Base-by-base conservation (phyloP, 2,888 invertebrate species). In the Amblyteles armatorius region DNA sequence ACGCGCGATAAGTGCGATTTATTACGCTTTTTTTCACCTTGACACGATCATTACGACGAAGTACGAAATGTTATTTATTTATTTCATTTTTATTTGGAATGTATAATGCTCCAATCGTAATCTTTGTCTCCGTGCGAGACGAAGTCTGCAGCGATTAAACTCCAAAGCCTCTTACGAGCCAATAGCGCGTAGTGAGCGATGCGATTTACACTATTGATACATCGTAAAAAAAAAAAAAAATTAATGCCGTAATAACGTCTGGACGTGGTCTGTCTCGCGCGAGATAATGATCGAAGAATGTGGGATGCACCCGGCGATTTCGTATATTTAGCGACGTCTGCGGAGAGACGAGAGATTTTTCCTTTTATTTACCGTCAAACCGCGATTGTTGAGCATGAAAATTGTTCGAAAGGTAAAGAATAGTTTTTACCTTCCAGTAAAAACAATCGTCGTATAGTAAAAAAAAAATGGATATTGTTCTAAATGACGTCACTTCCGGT, bases 211-310 rank as follows among this genome's bases (percentile, higher is more conserved):
- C 57, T 57, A 57, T 57, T 57, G 57, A 57, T 57, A 57, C 57
- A 57, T 57, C 26, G 57, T 57, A 13, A 44, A 44, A 44, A 44
- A 44, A n/a, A n/a, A n/a, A n/a, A 13, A 44, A 11, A 9, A 44
- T 13, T 44, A 44, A 57, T 57, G 26, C 19, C 19, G 19, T 57
- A 57, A 22, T 22, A 57, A 6, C 57, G 57, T 13, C 26, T 57
- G 57, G 57, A 26, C 13, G 57, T 26, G 26, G 19, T 52, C 16
- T 26, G 19, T 57, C 26, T 57, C 26, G 57, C 13, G 19, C 26
- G 3, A 57, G 57, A 26, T 57, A 57, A 57, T 22, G 4, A 57
- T 57, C 57, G 57, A 57, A 57, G 57, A 57, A 57, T 57, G 57
- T 13, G 26, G 11, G 22, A 57, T 26, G 13, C 11, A 57, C 57